A percentile compares a stretch with the other conserved stretches of the same genome.
These are phyloP conservation scores for Micromesistius poutassou DNA, from an alignment of 2,797 vertebrate genomes.

Conservation along the genomic window DNA sequence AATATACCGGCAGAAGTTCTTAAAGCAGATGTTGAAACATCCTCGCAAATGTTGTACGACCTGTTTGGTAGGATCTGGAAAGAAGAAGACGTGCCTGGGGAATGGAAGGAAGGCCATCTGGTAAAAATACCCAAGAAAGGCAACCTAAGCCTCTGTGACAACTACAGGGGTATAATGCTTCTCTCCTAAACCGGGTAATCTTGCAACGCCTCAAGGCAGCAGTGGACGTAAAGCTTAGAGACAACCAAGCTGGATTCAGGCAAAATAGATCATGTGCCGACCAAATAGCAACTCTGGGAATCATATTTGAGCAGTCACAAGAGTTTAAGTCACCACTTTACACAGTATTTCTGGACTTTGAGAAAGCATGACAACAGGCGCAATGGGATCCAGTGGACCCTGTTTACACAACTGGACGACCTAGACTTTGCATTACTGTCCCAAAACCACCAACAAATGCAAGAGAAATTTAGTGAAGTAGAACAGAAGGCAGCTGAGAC, in stretches of 20 bases:
- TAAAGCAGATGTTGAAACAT: too few relatives aligned
- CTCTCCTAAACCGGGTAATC: too few relatives aligned
- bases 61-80: slow-evolving; percentile 9
- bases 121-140: slow-evolving; percentile 1
- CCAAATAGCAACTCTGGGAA: slow-evolving; percentile 12
- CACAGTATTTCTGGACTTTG: too few relatives aligned
- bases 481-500: too few relatives aligned
- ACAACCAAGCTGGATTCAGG: slow-evolving; percentile 20
- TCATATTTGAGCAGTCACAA: slow-evolving; percentile 14
- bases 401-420: slow-evolving; percentile 4
- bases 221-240: slow-evolving; percentile 2
- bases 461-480: too few relatives aligned
- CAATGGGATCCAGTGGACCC: slow-evolving; percentile 10
- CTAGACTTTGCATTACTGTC: slow-evolving; percentile 5
- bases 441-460: too few relatives aligned
- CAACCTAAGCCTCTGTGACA: neutral
- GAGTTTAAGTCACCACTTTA: slow-evolving; percentile 11
- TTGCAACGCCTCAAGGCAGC: neutral
- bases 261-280: slow-evolving; percentile 15
- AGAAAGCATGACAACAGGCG: slow-evolving; percentile 7
- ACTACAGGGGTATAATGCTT: neutral
- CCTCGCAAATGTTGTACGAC: too few relatives aligned
- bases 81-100: neutral
- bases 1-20: slow-evolving; percentile 11
- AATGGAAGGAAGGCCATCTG: neutral